These are phyloP conservation scores for Bos taurus DNA, from an alignment of 2,113 vertebrate genomes.

Conservation along the genomic window ARS-UCD2.0 NC_037337.1:79789501-79790000, in stretches of 20 bases:
- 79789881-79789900: conserved; percentile 30
- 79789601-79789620: background rate
- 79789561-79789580: conserved; percentile 12
- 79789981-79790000: background rate
- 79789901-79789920: conserved; percentile 46
- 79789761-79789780: background rate
- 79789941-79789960: conserved; percentile 39
- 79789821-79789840: conserved; percentile 48
- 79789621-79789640: conserved; percentile 65
- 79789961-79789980: background rate
- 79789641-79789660: conserved; percentile 73
- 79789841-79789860: conserved; percentile 57
- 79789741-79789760: conserved; percentile 49
- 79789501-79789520: conserved; percentile 73
- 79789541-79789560: conserved; percentile 64
- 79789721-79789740: conserved; percentile 55
- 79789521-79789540: conserved; percentile 74
- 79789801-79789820: conserved; percentile 30
- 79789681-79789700: conserved; percentile 68
- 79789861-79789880: conserved; percentile 53
- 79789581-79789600: conserved; percentile 74
- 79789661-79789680: conserved; percentile 63
- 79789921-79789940: conserved; percentile 15
- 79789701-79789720: conserved; percentile 59
- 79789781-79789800: conserved; percentile 2